These are phyloP conservation scores for Drosophila rellima DNA, from an alignment of 2,888 invertebrate genomes.

Conservation along the genomic window DNA sequence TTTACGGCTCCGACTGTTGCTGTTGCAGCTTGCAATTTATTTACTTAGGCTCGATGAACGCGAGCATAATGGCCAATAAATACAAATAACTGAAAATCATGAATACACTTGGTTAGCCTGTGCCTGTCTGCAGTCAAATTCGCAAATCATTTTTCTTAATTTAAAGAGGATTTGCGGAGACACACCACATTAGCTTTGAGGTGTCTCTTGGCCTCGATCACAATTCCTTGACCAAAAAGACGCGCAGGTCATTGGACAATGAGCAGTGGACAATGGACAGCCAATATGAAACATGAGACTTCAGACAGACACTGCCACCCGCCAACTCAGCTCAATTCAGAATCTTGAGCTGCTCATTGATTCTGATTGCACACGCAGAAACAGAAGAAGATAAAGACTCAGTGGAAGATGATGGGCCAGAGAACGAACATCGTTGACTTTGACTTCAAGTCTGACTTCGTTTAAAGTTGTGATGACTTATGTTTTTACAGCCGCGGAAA, in stretches of 20 bases:
- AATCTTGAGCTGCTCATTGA: constrained; percentile 9
- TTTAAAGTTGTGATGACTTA: constrained; percentile 65
- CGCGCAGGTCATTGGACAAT: constrained; percentile 6
- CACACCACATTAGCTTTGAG: constrained; percentile 63
- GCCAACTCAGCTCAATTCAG: constrained; percentile 15
- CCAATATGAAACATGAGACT: constrained; percentile 27
- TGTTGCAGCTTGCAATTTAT: constrained; percentile 30
- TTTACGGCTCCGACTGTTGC: not conserved
- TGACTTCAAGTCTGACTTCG: constrained; percentile 48
- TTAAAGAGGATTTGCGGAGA: constrained; percentile 66
- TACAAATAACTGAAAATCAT: constrained; percentile 56
- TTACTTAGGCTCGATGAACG: constrained; percentile 17
- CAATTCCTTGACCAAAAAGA: constrained; percentile 34
- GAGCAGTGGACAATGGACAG: constrained; percentile 30
- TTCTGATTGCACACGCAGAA: constrained; percentile 13
- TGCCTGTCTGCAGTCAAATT: constrained; percentile 53
- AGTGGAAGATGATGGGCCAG: not conserved
- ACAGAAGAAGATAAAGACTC: constrained; percentile 16
- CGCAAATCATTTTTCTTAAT: constrained; percentile 79
- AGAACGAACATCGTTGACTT: constrained; percentile 14
- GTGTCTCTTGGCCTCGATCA: constrained; percentile 29
- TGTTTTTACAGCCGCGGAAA: constrained; percentile 46
- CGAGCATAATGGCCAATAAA: constrained; percentile 52
- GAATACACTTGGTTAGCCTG: not conserved
- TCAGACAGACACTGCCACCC: constrained; percentile 23